Evolutionary conservation across 2,888 invertebrate species (phyloP).

Genomic region (Choreutis nemorana): DNA sequence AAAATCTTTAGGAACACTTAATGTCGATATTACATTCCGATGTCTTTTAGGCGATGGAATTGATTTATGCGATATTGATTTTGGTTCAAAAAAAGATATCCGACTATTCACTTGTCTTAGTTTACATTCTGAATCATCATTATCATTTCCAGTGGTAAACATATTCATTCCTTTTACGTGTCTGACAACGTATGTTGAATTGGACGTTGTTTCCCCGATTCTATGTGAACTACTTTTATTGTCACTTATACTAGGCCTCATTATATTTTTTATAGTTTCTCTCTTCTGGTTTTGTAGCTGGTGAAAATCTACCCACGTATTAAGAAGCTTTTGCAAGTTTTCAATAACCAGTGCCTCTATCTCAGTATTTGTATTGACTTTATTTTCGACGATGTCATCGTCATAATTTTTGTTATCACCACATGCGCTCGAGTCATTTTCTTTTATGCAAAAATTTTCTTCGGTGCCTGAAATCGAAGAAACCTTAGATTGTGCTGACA

Average conservation of each 20-base stretch:
- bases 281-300: no score
- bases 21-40: slow-evolving; percentile 35
- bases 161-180: no score
- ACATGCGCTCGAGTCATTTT: slow-evolving; percentile 25
- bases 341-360: slow-evolving; percentile 30
- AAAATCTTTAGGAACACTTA: slow-evolving; percentile 40
- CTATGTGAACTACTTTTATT: no score
- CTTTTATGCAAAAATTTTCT: slow-evolving; percentile 22
- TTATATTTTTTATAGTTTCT: no score
- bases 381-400: slow-evolving; percentile 8
- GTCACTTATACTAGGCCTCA: no score
- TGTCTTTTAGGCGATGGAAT: slow-evolving; percentile 26
- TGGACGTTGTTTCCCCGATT: slow-evolving; percentile 21
- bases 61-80: no score
- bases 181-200: slow-evolving; percentile 31
- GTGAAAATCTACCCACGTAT: slow-evolving; percentile 36
- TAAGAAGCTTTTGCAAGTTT: slow-evolving; percentile 33
- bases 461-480: slow-evolving; percentile 22
- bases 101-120: no score
- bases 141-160: no score
- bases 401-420: slow-evolving; percentile 30
- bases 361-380: slow-evolving; percentile 19
- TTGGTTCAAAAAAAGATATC: no score
- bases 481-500: slow-evolving; percentile 22
- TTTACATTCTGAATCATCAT: no score